Evolutionary conservation across 1,140 invertebrate genomes (phyloP).

Genomic region (Trinorchestia longiramus): DNA sequence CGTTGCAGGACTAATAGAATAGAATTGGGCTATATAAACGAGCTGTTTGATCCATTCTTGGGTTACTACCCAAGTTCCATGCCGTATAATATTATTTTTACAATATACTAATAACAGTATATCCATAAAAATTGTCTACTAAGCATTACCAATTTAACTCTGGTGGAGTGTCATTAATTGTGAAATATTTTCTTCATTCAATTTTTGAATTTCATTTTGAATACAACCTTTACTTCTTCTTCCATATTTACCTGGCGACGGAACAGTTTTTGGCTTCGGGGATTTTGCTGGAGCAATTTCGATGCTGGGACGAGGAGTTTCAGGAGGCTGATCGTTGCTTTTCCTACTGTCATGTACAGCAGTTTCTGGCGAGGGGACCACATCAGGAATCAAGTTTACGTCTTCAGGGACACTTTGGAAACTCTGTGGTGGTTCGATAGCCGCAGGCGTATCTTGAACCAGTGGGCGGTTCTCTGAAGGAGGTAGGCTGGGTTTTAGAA

Average conservation of each 20-base stretch:
- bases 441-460: neutral
- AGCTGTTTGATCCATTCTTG: too few species aligned
- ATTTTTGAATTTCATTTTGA: neutral
- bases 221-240: neutral
- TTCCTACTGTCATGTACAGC: neutral
- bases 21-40: too few species aligned
- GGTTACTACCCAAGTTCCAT: too few species aligned
- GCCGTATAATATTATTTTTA: too few species aligned
- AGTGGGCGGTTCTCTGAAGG: neutral
- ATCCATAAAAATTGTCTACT: too few species aligned
- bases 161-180: neutral
- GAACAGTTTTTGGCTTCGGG: neutral
- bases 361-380: neutral
- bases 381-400: neutral
- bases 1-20: too few species aligned
- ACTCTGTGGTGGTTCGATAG: neutral
- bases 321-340: neutral
- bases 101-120: too few species aligned
- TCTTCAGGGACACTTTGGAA: neutral
- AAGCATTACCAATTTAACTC: neutral
- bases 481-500: neutral
- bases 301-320: neutral
- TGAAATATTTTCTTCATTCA: neutral
- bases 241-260: neutral
- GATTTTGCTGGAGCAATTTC: neutral